Conservation (phyloP, 2,113 vertebrate species). For the Sarotherodon lohbergeri region DNA sequence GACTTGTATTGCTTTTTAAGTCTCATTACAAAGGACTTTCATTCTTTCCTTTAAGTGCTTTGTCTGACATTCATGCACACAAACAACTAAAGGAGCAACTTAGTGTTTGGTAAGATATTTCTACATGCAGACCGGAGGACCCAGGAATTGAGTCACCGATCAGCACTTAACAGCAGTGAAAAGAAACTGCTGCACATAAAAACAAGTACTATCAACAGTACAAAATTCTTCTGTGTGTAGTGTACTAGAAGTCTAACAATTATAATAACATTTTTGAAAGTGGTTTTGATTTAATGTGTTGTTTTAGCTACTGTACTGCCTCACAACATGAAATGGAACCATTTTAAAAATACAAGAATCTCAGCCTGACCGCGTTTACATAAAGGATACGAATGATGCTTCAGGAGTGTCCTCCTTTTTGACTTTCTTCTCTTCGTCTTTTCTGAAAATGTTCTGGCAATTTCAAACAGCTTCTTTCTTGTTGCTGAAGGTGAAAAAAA, state of each 20-base stretch:
- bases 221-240: not conserved
- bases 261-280: not conserved
- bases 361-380: not conserved
- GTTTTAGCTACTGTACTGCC: not conserved
- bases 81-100: not conserved
- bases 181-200: not conserved
- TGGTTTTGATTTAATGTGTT: not conserved
- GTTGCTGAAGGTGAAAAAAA: conserved; percentile 75
- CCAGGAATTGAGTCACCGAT: not conserved
- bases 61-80: not conserved
- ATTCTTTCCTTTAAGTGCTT: not conserved
- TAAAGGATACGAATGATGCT: conserved; percentile 92
- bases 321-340: not conserved
- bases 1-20: not conserved
- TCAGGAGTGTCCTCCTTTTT: conserved; percentile 84
- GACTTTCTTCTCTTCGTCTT: conserved; percentile 95
- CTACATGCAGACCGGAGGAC: not conserved
- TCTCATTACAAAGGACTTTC: not conserved
- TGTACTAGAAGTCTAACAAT: not conserved
- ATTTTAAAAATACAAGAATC: not conserved
- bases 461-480: conserved; percentile 93
- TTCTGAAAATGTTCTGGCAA: conserved; percentile 92
- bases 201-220: not conserved
- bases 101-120: not conserved
- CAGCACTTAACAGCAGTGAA: not conserved